Evolutionary conservation across 2,888 invertebrate genomes (phyloP).

Genomic region (Odontomyia ornata): DNA sequence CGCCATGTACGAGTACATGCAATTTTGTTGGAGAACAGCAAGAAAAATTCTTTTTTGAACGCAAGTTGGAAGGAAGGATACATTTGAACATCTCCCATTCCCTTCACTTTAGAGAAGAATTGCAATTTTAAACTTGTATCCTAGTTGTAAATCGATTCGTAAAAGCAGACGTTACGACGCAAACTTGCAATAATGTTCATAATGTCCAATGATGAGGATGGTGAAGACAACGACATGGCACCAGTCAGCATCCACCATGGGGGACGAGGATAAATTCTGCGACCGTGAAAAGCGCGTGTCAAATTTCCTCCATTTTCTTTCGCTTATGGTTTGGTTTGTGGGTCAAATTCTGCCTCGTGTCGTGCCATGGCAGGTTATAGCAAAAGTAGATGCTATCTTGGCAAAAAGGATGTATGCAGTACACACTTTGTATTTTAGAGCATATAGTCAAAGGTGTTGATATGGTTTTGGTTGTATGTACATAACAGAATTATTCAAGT

Average conservation of each 20-base stretch:
- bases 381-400: not conserved
- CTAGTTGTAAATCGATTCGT: not conserved
- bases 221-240: not conserved
- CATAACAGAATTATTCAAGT: not conserved
- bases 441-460: too few species aligned
- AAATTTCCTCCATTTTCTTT: slow-evolving; percentile 27
- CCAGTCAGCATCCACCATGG: not conserved
- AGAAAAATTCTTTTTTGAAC: not conserved
- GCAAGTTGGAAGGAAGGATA: not conserved
- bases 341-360: slow-evolving; percentile 9
- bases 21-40: not conserved
- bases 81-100: not conserved
- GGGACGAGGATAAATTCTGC: not conserved
- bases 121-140: not conserved
- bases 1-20: not conserved
- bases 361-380: not conserved
- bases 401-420: not conserved
- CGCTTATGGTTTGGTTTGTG: slow-evolving; percentile 4
- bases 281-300: slow-evolving; percentile 31
- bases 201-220: not conserved
- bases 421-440: too few species aligned
- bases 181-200: not conserved
- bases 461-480: too few species aligned
- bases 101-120: not conserved
- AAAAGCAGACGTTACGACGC: not conserved